These are phyloP conservation scores for Lagopus leucura DNA, from an alignment of 2,113 vertebrate species.

Conservation along the genomic window DNA sequence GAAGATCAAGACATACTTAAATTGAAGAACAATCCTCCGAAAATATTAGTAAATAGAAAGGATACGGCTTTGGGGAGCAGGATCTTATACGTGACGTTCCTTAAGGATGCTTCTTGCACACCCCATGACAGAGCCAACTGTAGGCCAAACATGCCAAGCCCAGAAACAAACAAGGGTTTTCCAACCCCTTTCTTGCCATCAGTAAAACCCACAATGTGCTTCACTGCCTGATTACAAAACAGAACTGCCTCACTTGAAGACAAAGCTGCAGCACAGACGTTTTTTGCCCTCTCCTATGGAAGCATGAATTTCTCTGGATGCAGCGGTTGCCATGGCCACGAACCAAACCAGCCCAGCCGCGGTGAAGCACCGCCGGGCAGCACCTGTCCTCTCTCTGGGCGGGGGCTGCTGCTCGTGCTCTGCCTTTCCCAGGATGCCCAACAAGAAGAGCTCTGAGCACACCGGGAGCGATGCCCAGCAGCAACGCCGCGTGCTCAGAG, in stretches of 20 bases:
- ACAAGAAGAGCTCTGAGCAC: neutral
- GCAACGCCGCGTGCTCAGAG: rapidly evolving
- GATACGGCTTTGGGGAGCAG: neutral
- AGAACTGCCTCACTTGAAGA: neutral
- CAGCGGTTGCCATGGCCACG: neutral
- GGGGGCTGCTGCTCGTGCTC: rapidly evolving
- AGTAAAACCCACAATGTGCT: neutral
- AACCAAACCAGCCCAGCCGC: neutral
- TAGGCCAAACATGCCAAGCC: neutral
- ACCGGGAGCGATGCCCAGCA: rapidly evolving
- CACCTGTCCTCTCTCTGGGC: rapidly evolving
- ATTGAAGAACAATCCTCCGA: neutral
- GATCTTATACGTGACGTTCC: neutral
- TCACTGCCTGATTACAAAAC: neutral
- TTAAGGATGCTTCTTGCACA: neutral
- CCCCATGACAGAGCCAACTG: neutral
- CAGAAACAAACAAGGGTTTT: neutral
- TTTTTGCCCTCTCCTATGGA: neutral
- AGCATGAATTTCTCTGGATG: neutral
- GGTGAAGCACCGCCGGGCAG: rapidly evolving
- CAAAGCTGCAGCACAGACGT: neutral
- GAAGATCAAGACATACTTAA: neutral
- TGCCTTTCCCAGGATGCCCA: rapidly evolving
- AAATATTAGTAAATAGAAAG: neutral
- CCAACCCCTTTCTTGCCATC: neutral